Evolutionary conservation across 2,797 vertebrate species (phyloP), one percentile per base, ranked within the genome.

Genomic region (Meda fulgida): DNA sequence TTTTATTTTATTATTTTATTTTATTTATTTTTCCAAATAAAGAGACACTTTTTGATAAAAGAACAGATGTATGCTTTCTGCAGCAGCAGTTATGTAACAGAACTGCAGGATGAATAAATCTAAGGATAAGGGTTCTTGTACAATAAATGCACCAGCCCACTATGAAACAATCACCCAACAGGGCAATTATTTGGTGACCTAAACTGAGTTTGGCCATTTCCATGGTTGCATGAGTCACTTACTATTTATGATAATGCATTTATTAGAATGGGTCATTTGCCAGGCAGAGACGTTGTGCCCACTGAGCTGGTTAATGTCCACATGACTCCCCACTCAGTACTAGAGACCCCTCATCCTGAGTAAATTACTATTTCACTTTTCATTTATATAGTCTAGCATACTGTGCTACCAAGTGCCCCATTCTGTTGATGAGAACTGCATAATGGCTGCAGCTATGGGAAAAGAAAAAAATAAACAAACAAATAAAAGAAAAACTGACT

Each of bases 181-280:
- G 46, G 43, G 34, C 23, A 31, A 76, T 77, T 76, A 63, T 76
- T 38, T 51, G 75, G 81, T 5, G 7, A 76, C 71, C 46, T 43
- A 63, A 83, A 36, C 81, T 21, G 70, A 65, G 70, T 70, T 83
- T 72, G 14, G 55, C 58, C 60, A 69, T 83, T 55, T 83, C 60
- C 72, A 55, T 67, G 81, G 34, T 58, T 84, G n/a, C 21, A 43
- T 31, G n/a, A 83, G 63, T 69, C 63, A 69, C 73, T 69, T 78
- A 40, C 65, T 70, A 58, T 70, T 78, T 84, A 78, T 78, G 65
- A 84, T 78, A 77, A 70, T 84, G 82, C 65, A 69, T 70, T 77
- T 69, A 84, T 84, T 78, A 78, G 73, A 77, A 84, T 58, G 73
- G 82, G 73, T 70, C 73, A 84, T 84, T 84, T 78, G 73, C 48